These are phyloP conservation scores for Cebus imitator DNA, from an alignment of 2,113 vertebrate species.

Conservation along the genomic window DNA sequence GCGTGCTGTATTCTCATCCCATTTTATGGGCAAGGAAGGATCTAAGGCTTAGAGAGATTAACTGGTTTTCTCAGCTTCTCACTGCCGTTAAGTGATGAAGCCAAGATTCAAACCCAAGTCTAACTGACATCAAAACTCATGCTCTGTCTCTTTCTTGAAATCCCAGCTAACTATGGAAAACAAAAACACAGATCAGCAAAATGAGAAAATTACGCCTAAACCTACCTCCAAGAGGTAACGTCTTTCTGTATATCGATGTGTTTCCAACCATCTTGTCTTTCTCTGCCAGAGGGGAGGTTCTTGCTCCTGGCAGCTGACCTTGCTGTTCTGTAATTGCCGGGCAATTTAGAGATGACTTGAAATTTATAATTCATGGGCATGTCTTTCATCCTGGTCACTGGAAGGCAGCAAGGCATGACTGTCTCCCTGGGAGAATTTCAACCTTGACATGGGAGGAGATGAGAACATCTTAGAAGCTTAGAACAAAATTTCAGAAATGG, in stretches of 20 bases:
- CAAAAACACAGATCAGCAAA: not conserved
- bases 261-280: not conserved
- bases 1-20: fast-evolving
- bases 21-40: not conserved
- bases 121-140: not conserved
- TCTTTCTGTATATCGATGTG: not conserved
- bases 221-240: not conserved
- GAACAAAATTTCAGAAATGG: not conserved
- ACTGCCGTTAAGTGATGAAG: not conserved
- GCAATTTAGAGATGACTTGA: slow-evolving; percentile 77
- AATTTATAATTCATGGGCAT: slow-evolving; percentile 75
- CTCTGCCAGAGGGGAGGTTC: not conserved
- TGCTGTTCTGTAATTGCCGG: slow-evolving; percentile 74
- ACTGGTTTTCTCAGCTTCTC: not conserved
- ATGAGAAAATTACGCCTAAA: not conserved
- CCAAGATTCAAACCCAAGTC: not conserved
- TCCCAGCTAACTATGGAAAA: not conserved
- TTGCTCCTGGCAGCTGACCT: slow-evolving; percentile 50
- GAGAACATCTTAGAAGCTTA: not conserved
- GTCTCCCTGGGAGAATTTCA: not conserved
- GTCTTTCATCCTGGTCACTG: slow-evolving; percentile 31
- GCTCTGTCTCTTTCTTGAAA: not conserved
- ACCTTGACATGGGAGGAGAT: fast-evolving
- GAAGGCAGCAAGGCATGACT: not conserved
- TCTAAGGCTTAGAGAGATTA: fast-evolving